These are phyloP conservation scores for Pogoniulus pusillus DNA, from an alignment of 2,797 vertebrate species.

Conservation along the genomic window DNA sequence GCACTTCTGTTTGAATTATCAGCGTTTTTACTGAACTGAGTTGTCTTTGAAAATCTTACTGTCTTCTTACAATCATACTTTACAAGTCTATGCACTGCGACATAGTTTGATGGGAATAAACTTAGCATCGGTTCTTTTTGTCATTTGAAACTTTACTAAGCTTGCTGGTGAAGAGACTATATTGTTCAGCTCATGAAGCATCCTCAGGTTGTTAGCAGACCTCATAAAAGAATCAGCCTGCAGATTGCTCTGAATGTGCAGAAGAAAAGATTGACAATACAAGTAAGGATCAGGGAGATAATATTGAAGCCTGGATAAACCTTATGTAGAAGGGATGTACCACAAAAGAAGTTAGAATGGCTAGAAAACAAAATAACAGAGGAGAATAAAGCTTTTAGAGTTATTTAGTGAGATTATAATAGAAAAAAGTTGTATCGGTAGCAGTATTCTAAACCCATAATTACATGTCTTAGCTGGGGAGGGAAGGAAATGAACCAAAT, in stretches of 20 bases:
- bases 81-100: neutral
- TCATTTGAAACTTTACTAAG: neutral
- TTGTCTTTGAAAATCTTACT: neutral
- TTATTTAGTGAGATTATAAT: neutral
- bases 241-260: neutral
- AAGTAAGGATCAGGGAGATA: neutral
- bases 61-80: neutral
- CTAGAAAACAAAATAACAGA: neutral
- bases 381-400: neutral
- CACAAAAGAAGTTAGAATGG: neutral
- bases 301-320: neutral
- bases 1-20: neutral
- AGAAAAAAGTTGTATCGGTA: slow-evolving; percentile 27
- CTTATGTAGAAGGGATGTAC: neutral
- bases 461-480: slow-evolving; percentile 45
- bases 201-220: neutral
- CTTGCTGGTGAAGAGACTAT: neutral
- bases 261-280: neutral
- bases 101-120: neutral
- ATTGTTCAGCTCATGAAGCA: neutral
- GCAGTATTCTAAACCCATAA: slow-evolving; percentile 34
- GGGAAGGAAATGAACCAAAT: slow-evolving; percentile 50
- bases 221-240: neutral
- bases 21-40: neutral
- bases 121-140: neutral